phyloP scores from a whole-genome alignment of 2,888 invertebrate species.

The Erpobdella octoculata region DNA sequence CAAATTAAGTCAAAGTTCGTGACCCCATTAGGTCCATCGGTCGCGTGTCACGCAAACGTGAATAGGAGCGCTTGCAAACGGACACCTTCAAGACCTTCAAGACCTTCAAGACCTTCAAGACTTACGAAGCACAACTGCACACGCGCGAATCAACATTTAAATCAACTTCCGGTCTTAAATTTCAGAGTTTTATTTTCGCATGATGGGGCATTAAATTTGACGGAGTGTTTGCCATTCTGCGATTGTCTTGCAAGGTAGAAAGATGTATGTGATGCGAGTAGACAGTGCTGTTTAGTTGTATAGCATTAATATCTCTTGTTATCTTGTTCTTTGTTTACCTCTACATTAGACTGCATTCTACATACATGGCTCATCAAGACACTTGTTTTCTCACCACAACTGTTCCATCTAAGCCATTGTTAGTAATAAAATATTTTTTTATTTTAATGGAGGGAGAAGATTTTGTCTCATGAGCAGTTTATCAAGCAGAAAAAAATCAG shows the following conservation, averaged over 20 bases:
- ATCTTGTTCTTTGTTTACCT: neutral
- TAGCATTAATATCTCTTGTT: neutral
- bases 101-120: neutral
- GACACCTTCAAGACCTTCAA: neutral
- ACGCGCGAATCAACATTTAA: neutral
- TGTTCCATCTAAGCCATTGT: too few relatives aligned
- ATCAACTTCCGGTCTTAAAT: conserved; percentile 2
- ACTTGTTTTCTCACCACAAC: too few relatives aligned
- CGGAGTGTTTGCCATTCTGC: too few relatives aligned
- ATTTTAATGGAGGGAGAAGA: too few relatives aligned
- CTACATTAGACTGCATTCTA: too few relatives aligned
- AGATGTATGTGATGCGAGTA: too few relatives aligned
- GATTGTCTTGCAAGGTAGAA: neutral
- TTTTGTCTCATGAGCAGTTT: too few relatives aligned
- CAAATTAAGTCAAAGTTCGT: neutral
- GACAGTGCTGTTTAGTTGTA: neutral
- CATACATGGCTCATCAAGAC: too few relatives aligned
- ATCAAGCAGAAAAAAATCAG: too few relatives aligned
- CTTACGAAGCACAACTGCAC: neutral
- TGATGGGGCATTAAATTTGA: neutral
- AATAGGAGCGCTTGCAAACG: neutral
- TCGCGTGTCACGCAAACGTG: conserved; percentile 1
- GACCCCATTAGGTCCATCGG: conserved; percentile 5
- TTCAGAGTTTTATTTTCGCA: neutral
- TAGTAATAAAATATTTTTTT: too few relatives aligned